Evolutionary conservation across 2,888 invertebrate genomes (phyloP), one percentile per base, ranked within the genome.

Genomic region (Drosophila affinis): DNA sequence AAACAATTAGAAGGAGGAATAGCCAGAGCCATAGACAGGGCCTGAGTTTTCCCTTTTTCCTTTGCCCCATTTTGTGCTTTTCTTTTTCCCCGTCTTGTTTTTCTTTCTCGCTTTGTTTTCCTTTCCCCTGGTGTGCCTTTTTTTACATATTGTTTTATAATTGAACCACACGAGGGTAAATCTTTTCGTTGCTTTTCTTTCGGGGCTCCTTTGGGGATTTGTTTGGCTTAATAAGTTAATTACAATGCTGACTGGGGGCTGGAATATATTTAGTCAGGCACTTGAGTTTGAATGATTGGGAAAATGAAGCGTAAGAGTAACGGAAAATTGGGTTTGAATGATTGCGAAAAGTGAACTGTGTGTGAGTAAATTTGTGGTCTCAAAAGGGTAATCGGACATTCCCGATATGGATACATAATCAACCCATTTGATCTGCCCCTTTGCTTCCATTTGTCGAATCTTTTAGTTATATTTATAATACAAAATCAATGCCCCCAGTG

Each of bases 1-100:
- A 71, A 71, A 59, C 60, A 59, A 68, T 68, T 71, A 65, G 55
- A 17, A 32, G 62, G 39, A 4, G 29, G 29, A 52, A 51, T 17
- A 12, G 10, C 32, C 29, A 5, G 9, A n/a, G 51, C 32, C 63
- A 10, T 27, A n/a, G 29, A 27, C 29, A 51, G 7, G 12, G 12
- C 32, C 17, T 1, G 5, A 12, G 64, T 34, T 51, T 6, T 18
- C n/a, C 18, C 6, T 21, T 18, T 51, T 52, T 47, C 24, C 34
- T 34, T 34, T 5, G 34, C 34, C 34, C 12, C 63, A 52, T 63
- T 52, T 63, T 64, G 44, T 34, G 12, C 12, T 14, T 63, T 63
- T 64, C 7, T 64, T 63, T 62, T 62, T 18, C 27, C 18, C 18
- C 49, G 63, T 49, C 47, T 60, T 17, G 46, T 24, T 52, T 34